Evolutionary conservation across 2,113 vertebrate species (phyloP).

Genomic region (Ophiodon elongatus): DNA sequence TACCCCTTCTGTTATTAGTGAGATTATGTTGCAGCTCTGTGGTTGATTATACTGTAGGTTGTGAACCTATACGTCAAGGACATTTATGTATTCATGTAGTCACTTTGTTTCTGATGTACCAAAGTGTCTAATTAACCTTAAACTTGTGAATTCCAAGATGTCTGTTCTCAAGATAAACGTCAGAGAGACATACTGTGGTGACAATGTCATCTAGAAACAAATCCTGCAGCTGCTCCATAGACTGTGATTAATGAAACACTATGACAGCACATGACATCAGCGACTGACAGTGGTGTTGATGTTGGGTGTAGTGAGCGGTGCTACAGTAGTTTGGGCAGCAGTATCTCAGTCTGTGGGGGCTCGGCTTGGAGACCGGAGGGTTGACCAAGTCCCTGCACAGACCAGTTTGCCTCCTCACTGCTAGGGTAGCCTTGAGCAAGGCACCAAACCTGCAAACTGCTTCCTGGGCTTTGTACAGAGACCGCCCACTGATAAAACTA

Average conservation of each 20-base stretch:
- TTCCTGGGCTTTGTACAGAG: neutral
- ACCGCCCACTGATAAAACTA: neutral
- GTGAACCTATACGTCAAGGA: neutral
- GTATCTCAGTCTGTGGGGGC: neutral
- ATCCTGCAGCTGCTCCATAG: neutral
- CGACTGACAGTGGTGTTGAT: neutral
- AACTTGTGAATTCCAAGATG: neutral
- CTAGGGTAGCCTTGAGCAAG: neutral
- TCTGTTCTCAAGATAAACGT: neutral
- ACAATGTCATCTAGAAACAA: neutral
- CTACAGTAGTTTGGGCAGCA: neutral
- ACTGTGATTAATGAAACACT: slow-evolving; percentile 1
- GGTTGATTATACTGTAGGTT: slow-evolving; percentile 10
- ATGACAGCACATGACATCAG: neutral
- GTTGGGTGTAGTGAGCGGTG: neutral
- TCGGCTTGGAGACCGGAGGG: neutral
- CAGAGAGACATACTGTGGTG: neutral
- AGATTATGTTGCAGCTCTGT: slow-evolving; percentile 29
- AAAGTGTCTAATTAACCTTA: neutral
- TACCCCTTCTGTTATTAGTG: slow-evolving; percentile 13
- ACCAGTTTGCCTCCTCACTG: neutral
- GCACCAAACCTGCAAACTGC: neutral
- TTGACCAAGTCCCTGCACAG: neutral
- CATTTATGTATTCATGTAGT: neutral
- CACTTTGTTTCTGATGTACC: neutral